Base-by-base conservation (phyloP, 2,797 vertebrate genomes). In the Pteronotus mesoamericanus region DNA sequence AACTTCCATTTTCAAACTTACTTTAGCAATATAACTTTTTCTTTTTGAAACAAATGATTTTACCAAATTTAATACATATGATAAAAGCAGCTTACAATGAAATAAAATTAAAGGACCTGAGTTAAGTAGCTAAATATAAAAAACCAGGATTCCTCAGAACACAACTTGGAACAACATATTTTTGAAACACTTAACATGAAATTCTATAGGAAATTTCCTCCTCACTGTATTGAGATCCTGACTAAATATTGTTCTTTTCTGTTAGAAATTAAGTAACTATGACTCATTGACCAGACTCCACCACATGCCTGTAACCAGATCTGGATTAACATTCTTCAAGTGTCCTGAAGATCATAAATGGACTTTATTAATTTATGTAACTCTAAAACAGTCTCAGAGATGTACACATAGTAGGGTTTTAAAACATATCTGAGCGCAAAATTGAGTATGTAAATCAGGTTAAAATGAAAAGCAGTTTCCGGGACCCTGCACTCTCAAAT, bases 181-280 rank as follows among this genome's bases (percentile, higher is more conserved):
- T 93, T 83, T 64, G 29, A 93, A 79, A 29, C 42, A 48, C 32
- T 69, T 51, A 84, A 42, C 0, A 92, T 24, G 68, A 89, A 72
- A 94, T 39, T 80, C 22, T 39, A 80, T 4, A n/a, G 57, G 14
- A 92, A 94, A 82, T 82, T 75, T 69, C 44, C 44, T 59, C 24
- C 44, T 92, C 46, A 57, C 22, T 37, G 2, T 29, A 61, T 19
- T 68, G 21, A 86, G 22, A 89, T 85, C 5, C 66, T 85, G 57
- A 69, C 64, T 92, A 91, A 84, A 48, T 15, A 18, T 69, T 64
- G 69, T 64, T 83, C 24, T 87, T 88, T 46, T 46, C 34, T 86
- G 15, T 82, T 69, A 79, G 21, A 86, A 94, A 74, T 69, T 86
- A 87, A 94, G 48, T 68, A 92, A 91, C 46, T 61, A 69, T 22